phyloP scores from a whole-genome alignment of 1,140 invertebrate genomes.

The Drosophila biarmipes region DNA sequence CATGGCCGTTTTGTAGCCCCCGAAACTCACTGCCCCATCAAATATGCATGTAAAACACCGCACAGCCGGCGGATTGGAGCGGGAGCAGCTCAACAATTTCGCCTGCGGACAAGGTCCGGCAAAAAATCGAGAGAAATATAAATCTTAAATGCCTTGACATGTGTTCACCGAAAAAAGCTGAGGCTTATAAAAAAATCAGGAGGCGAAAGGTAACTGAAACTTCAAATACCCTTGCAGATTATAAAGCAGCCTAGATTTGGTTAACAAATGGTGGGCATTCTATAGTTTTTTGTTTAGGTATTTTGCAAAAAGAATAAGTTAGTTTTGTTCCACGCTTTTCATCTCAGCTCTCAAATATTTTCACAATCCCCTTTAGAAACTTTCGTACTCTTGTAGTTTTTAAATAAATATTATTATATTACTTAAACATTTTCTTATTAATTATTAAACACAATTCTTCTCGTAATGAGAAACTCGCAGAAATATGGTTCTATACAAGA shows the following conservation, averaged over 20 bases:
- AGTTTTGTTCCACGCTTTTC: too few species aligned
- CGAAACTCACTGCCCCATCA: slow-evolving; percentile 30
- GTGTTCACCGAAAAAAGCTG: slow-evolving; percentile 64
- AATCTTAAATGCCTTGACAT: slow-evolving; percentile 80
- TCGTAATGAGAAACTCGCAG: too few species aligned
- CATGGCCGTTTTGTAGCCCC: slow-evolving; percentile 22
- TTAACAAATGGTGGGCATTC: neutral
- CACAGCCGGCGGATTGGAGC: slow-evolving; percentile 26
- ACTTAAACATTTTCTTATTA: too few species aligned
- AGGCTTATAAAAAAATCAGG: slow-evolving; percentile 45
- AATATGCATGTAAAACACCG: slow-evolving; percentile 55
- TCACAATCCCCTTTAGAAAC: too few species aligned
- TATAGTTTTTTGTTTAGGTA: neutral
- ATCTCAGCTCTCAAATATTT: too few species aligned
- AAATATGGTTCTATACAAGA: too few species aligned
- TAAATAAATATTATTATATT: too few species aligned
- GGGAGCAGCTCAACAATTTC: slow-evolving; percentile 44
- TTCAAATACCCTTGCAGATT: slow-evolving; percentile 23
- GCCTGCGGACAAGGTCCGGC: slow-evolving; percentile 17
- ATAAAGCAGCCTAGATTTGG: slow-evolving; percentile 11
- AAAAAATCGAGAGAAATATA: slow-evolving; percentile 42
- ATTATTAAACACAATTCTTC: too few species aligned
- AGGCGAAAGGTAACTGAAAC: slow-evolving; percentile 5
- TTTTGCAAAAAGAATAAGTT: too few species aligned
- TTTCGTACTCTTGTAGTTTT: too few species aligned